Conservation (phyloP, 2,113 vertebrate species). For the Cephalophus harveyi region DNA sequence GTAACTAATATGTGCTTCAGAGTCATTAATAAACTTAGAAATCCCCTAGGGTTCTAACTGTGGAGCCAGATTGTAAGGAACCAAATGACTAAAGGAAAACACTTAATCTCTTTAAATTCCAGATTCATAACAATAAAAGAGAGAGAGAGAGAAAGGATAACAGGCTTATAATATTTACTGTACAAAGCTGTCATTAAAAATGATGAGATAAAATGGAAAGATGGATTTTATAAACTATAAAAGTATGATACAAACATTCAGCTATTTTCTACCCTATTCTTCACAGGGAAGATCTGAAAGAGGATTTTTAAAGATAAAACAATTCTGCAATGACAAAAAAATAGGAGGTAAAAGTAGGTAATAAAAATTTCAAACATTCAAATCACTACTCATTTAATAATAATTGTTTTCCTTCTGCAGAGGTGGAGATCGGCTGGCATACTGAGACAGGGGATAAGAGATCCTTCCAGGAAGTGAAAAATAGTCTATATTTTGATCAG, state of each 20-base stretch:
- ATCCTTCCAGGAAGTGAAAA: not conserved
- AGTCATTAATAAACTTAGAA: conserved; percentile 26
- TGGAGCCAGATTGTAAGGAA: not conserved
- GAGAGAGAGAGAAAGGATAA: not conserved
- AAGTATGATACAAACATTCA: not conserved
- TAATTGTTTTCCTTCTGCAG: not conserved
- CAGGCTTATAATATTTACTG: not conserved
- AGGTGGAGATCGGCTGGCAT: not conserved
- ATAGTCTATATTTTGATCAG: not conserved
- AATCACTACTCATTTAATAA: not conserved
- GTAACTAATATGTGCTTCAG: not conserved
- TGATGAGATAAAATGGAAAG: not conserved
- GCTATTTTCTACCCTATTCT: not conserved
- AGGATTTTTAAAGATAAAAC: not conserved
- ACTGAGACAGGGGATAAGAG: not conserved
- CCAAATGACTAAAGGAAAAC: not conserved
- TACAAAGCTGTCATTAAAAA: conserved; percentile 2
- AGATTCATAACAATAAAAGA: not conserved
- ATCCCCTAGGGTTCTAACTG: not conserved
- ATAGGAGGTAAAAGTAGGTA: not conserved
- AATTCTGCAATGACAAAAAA: not conserved
- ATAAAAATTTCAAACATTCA: not conserved
- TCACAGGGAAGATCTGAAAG: not conserved
- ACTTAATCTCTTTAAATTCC: not conserved
- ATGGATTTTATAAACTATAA: not conserved